Conservation (phyloP, 1,140 invertebrate genomes). For the Solenopsis invicta region DNA sequence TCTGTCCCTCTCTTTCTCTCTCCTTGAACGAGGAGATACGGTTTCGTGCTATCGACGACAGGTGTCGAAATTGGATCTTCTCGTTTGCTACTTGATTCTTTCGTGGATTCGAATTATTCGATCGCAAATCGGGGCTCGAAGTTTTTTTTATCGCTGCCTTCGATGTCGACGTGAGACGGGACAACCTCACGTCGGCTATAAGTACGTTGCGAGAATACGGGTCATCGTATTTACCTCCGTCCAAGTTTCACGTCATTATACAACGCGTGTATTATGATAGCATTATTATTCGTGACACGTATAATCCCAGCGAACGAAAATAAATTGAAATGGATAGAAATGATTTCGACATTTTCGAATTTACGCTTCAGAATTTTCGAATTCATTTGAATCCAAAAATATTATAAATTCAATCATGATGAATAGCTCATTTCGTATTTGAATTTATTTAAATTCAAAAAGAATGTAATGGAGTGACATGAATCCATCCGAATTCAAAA, state of each 20-base stretch:
- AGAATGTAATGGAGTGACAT: too few relatives aligned
- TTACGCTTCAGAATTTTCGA: too few relatives aligned
- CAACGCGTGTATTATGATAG: neutral
- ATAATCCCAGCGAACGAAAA: neutral
- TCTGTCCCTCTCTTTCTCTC: too few relatives aligned
- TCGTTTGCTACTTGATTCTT: neutral
- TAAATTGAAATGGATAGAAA: too few relatives aligned
- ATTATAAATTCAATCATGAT: too few relatives aligned
- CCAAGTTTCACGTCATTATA: neutral
- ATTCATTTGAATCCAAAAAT: too few relatives aligned
- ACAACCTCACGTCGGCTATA: neutral
- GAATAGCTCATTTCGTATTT: too few relatives aligned
- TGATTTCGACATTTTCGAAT: too few relatives aligned
- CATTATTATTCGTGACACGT: neutral
- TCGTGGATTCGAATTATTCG: neutral
- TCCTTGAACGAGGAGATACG: neutral
- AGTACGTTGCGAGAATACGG: slow-evolving; percentile 28
- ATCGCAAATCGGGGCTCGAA: neutral
- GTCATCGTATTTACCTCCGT: slow-evolving; percentile 25
- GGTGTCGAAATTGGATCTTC: neutral
- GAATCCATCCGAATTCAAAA: too few relatives aligned
- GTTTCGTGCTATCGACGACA: neutral
- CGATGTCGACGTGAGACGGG: neutral
- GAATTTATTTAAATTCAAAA: too few relatives aligned
- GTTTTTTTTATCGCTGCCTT: neutral